Percentiles rank a stretch among this genome's conserved stretches.
These are phyloP conservation scores for Acrobasis suavella DNA, from an alignment of 2,888 invertebrate species.

Conservation along the genomic window DNA sequence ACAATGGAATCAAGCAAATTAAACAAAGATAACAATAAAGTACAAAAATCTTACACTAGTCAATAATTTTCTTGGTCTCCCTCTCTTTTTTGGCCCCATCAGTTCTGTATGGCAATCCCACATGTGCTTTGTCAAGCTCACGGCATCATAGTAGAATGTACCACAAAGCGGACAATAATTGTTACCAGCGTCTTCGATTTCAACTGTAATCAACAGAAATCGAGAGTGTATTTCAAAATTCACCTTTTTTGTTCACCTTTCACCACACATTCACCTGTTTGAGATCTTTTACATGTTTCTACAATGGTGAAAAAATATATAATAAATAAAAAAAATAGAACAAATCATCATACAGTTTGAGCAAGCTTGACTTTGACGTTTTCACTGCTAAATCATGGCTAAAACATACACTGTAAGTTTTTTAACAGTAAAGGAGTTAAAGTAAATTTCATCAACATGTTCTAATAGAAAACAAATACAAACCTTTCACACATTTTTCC, in stretches of 20 bases:
- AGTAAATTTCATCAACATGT: too few species aligned
- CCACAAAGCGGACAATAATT: constrained; percentile 68
- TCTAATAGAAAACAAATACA: constrained; percentile 12
- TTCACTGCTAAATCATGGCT: too few species aligned
- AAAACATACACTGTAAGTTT: too few species aligned
- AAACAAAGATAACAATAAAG: background rate
- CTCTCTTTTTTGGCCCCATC: constrained; percentile 74
- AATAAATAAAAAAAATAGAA: too few species aligned
- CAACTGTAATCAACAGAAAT: constrained; percentile 45
- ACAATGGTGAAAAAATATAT: too few species aligned
- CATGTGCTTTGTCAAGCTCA: constrained; percentile 64
- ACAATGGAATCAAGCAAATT: too few species aligned
- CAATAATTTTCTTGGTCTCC: constrained; percentile 65
- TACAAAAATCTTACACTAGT: constrained; percentile 52
- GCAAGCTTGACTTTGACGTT: too few species aligned
- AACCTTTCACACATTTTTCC: constrained; percentile 55
- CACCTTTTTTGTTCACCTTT: too few species aligned
- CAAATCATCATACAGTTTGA: too few species aligned
- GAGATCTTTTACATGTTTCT: too few species aligned
- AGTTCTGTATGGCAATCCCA: constrained; percentile 64
- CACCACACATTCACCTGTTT: too few species aligned
- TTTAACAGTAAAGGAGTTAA: too few species aligned
- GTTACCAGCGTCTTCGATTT: constrained; percentile 51
- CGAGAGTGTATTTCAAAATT: background rate
- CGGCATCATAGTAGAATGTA: constrained; percentile 54